Conservation (phyloP, 2,797 vertebrate species). For the Hafferia zeledoni region DNA sequence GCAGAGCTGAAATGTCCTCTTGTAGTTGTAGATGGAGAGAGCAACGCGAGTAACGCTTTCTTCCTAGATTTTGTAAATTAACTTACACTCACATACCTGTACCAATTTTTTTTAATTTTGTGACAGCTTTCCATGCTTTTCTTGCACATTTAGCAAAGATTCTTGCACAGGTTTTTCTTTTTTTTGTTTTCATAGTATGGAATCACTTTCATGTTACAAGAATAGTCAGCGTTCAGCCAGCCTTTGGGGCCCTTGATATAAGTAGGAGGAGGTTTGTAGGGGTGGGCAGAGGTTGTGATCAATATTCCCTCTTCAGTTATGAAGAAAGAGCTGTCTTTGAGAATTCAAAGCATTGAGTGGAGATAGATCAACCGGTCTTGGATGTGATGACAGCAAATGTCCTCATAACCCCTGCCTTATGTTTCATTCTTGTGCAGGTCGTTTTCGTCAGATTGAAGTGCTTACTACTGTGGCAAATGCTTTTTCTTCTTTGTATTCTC, state of each 20-base stretch:
- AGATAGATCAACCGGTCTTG: neutral
- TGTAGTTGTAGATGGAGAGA: neutral
- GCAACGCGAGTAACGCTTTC: neutral
- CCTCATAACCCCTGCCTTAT: neutral
- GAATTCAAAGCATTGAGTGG: neutral
- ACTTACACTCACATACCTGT: neutral
- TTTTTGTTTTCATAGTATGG: neutral
- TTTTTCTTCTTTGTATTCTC: constrained; percentile 95
- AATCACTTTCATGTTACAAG: neutral
- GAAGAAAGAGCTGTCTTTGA: neutral
- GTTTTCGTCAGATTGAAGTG: constrained; percentile 98
- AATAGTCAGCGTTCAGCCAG: neutral
- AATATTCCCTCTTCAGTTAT: neutral
- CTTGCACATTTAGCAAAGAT: neutral
- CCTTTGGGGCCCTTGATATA: neutral
- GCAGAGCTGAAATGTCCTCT: neutral
- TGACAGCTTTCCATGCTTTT: neutral
- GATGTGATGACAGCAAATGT: neutral
- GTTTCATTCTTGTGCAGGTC: constrained; percentile 79
- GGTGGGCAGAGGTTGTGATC: neutral
- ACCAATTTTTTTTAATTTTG: neutral
- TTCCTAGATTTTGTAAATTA: neutral
- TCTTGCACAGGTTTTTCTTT: neutral
- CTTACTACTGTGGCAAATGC: constrained; percentile 96
- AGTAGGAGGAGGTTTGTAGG: neutral